Base-by-base conservation (phyloP, 2,888 invertebrate species). In the Pyrrhia umbra region DNA sequence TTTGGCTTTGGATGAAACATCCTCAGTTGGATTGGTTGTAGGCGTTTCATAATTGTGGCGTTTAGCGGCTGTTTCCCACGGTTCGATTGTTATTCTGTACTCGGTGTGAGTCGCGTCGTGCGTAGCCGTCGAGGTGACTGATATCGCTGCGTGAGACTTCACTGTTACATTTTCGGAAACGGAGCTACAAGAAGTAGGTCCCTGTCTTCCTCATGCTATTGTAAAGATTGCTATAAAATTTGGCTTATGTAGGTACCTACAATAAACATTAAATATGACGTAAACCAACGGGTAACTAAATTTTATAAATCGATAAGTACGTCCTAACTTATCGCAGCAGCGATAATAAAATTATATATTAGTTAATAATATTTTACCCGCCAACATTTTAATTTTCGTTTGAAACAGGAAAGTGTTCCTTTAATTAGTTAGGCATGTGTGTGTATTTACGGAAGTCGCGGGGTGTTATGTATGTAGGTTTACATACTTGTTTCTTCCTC, bases 31-130 rank as follows among this genome's bases (percentile, higher is more conserved):
- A 82, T 84, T 83, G 82, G 77, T 58, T 42, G 85, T 86, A 84
- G 85, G 82, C 77, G 88, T 90, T 92, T 91, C 89, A 89, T 91
- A 90, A 91, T 86, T 84, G 87, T 87, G 82, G 82, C 84, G 87
- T 86, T 91, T 88, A 87, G 82, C 80, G 79, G 81, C 83, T 71
- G 74, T 88, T 94, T 94, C 94, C 90, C 94, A 94, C 93, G 93
- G 86, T 84, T 84, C 85, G 83, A 92, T 94, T 94, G 92, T 93
- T 92, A 91, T 92, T 92, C 91, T 76, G 87, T 83, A 83, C 82
- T 85, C 81, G 86, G 87, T 76, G 78, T 75, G 85, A 73, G 77
- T 55, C 73, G 84, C 85, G 85, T 85, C 87, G 89, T 91, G 92
- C 92, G 90, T 87, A 87, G 87, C 88, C 87, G 88, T 63, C 56